A percentile compares a stretch with the other conserved stretches of the same genome.
Evolutionary conservation across 2,888 invertebrate genomes (phyloP).

Genomic region (Chirona hameri): DNA sequence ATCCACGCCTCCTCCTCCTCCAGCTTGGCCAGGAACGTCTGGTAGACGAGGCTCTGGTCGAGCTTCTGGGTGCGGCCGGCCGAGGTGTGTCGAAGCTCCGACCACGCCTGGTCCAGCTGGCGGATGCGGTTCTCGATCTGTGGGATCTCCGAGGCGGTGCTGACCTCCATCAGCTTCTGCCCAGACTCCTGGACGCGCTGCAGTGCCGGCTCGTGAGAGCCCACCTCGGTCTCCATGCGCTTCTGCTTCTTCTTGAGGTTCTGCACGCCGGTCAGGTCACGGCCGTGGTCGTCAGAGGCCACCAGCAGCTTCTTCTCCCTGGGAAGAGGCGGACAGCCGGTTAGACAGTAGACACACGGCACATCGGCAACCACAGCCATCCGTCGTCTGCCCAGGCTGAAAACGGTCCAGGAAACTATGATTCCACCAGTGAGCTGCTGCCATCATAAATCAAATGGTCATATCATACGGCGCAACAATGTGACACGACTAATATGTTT

Average conservation of each 20-base stretch:
- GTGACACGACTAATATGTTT: too few relatives aligned
- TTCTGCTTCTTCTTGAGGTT: slow-evolving; percentile 99
- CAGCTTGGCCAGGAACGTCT: slow-evolving; percentile 91
- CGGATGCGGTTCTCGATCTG: slow-evolving; percentile 50
- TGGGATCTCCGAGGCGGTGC: slow-evolving; percentile 86
- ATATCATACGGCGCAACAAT: too few relatives aligned
- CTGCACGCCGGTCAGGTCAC: slow-evolving; percentile 96
- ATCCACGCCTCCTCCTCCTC: slow-evolving; percentile 41
- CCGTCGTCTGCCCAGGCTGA: too few relatives aligned
- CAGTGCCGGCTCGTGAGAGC: slow-evolving; percentile 95
- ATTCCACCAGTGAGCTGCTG: too few relatives aligned
- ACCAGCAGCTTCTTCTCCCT: slow-evolving; percentile 96
- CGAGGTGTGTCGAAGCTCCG: slow-evolving; percentile 82
- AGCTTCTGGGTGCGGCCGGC: slow-evolving; percentile 86
- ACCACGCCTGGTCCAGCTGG: slow-evolving; percentile 87
- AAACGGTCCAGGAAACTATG: too few relatives aligned
- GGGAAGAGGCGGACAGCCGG: not conserved
- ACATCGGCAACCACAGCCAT: too few relatives aligned
- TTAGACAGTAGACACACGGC: too few relatives aligned
- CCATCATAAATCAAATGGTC: too few relatives aligned
- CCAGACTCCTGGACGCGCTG: slow-evolving; percentile 70
- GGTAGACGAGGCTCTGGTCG: slow-evolving; percentile 94
- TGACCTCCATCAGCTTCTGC: slow-evolving; percentile 89
- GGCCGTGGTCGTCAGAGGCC: slow-evolving; percentile 96
- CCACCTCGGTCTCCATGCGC: slow-evolving; percentile 94